Evolutionary conservation across 2,797 vertebrate species (phyloP), one percentile per base, ranked within the genome.

Genomic region (Hippocampus kuda): DNA sequence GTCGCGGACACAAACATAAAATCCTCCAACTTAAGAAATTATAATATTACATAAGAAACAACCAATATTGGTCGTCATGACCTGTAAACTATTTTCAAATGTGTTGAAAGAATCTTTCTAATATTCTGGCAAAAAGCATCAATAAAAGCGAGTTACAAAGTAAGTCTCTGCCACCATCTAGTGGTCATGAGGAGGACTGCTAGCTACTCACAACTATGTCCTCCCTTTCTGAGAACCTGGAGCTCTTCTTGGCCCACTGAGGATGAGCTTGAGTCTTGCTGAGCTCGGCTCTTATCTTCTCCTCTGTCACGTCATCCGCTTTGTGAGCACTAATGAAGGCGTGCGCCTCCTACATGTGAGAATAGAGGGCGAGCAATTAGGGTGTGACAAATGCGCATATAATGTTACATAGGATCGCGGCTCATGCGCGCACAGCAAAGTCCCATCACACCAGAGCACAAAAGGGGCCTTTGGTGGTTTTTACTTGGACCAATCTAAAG

Each of bases 191-290:
- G 1, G 0, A 41, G 70, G 66, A 77, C 20, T 80, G 72, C 80
- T 72, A 22, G 5, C 59, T 20, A 76, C 89, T 89, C 83, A 94
- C 93, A 91, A 94, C 93, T 68, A 89, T 67, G 65, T 92, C 92
- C 80, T 90, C 89, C 46, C 89, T 86, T 41, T 91, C 91, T 0
- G 79, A 67, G 2, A 84, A 81, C 68, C 80, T 78, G 7, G 83
- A 87, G 80, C 78, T 86, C 77, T 82, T 90, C 78, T 87, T 88
- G 77, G 75, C 68, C 60, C 87, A 84, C 60, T 90, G 82, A 48
- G 78, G 5, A 0, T 90, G 75, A 46, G 85, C 76, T 1, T 85
- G 81, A 67, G 85, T 70, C 68, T 88, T 90, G 57, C 81, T 78
- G 79, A 94, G 71, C 22, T 88, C 84, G 1, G 75, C 83, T 65